Evolutionary conservation across 2,797 vertebrate genomes (phyloP), one percentile per base, ranked within the genome.

Genomic region (Denticeps clupeoides): DNA sequence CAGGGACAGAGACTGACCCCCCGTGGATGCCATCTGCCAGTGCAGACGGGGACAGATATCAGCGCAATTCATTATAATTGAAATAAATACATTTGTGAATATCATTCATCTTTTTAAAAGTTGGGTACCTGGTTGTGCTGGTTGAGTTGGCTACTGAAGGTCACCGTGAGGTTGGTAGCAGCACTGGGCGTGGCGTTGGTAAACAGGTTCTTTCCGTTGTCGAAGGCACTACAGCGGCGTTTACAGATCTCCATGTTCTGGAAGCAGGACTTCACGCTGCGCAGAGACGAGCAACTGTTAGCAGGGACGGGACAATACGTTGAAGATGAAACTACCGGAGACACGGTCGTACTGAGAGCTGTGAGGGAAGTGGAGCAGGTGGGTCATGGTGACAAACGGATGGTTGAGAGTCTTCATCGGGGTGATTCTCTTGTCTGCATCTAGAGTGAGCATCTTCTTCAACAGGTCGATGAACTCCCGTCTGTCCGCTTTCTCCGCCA

Each of bases 221-320:
- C 93, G 24, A 97, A 97, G 69, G 89, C 88, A 56, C 88, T 91
- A 70, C 86, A 90, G 58, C 94, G 86, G 51, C 93, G 81, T 71
- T 97, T 97, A 78, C 94, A 98, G 66, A 98, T 94, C 64, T 98
- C 94, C 93, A 98, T 98, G 49, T 97, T 97, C 68, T 98, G 94
- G 70, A 98, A 98, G 75, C 94, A 97, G 48, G 93, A 97, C 68
- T 97, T 98, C 55, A 98, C 90, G 27, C 94, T 98, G 68, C 29
- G 78, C 5, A 24, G 8, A 16, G 26, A 19, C 5, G 31, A n/a
- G 24, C 21, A 44, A 35, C 41, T 15, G 2, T 10, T 7, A 5
- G 21, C 9, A 8, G 16, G n/a, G n/a, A n/a, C n/a, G n/a, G n/a
- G n/a, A 11, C 10, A 11, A 9, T 3, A 27, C 27, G 2, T 9